Evolutionary conservation across 1,140 invertebrate genomes (phyloP).

Genomic region (Paraescarpia echinospica): DNA sequence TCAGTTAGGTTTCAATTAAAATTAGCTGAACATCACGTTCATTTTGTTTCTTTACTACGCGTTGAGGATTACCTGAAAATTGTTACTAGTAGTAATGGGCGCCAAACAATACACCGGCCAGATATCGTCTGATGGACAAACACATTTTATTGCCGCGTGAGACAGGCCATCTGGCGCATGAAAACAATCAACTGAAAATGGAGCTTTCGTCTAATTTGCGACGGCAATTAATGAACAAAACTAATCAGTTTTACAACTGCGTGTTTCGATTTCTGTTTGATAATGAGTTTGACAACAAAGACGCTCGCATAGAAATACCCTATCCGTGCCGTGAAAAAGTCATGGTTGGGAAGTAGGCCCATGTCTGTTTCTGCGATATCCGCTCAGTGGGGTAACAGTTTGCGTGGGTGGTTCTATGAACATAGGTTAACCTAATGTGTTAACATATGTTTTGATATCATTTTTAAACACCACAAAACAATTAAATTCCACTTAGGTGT

Average conservation of each 20-base stretch:
- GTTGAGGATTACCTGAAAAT: too few relatives aligned
- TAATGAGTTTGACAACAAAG: too few relatives aligned
- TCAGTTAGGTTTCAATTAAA: too few relatives aligned
- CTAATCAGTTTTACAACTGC: neutral
- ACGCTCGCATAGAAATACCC: neutral
- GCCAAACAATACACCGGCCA: too few relatives aligned
- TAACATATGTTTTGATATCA: too few relatives aligned
- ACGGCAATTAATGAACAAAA: neutral
- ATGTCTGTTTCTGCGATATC: neutral
- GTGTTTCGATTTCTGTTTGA: neutral
- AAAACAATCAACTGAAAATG: neutral
- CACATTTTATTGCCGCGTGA: neutral
- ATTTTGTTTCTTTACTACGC: too few relatives aligned
- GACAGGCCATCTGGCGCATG: neutral
- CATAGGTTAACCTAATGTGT: too few relatives aligned
- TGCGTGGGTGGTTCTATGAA: neutral
- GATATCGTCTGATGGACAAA: neutral
- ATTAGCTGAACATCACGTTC: too few relatives aligned
- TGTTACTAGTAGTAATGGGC: too few relatives aligned
- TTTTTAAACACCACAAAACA: too few relatives aligned
- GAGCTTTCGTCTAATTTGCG: neutral
- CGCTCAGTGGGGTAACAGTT: neutral
- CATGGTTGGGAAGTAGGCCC: neutral
- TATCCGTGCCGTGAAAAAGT: neutral
- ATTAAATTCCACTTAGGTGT: too few relatives aligned